Evolutionary conservation across 2,113 vertebrate genomes (phyloP).

Genomic region (Podocnemis expansa): DNA sequence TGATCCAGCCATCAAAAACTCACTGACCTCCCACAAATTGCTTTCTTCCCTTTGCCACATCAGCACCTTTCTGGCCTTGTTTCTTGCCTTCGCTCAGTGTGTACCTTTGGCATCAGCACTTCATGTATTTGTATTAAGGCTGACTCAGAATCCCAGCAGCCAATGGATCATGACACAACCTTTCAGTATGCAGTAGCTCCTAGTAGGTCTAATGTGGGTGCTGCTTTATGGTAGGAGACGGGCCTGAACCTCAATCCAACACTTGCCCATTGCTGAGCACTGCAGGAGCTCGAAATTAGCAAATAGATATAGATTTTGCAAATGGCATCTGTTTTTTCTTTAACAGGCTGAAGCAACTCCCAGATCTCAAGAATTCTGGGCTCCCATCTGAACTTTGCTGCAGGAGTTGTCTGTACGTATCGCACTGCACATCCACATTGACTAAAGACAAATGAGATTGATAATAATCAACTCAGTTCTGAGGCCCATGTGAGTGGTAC

Average conservation of each 20-base stretch:
- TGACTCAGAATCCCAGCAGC: not conserved
- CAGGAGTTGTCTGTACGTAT: not conserved
- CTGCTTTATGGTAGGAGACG: not conserved
- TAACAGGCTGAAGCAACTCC: not conserved
- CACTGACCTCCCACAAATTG: not conserved
- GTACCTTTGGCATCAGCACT: not conserved
- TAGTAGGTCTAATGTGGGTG: not conserved
- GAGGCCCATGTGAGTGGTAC: too few species aligned
- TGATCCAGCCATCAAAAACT: accelerated
- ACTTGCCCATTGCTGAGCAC: not conserved
- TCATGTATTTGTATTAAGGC: not conserved
- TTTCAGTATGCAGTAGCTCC: not conserved
- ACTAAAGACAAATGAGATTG: not conserved
- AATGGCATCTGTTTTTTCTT: not conserved
- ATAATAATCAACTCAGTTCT: not conserved
- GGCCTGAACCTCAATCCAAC: not conserved
- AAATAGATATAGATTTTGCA: not conserved
- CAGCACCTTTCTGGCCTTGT: not conserved
- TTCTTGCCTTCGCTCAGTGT: not conserved
- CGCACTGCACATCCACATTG: not conserved
- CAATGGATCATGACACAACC: not conserved
- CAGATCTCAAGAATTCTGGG: not conserved
- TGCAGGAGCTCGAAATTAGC: not conserved
- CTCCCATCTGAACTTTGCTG: not conserved
- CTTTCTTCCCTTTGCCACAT: not conserved